phyloP scores from a whole-genome alignment of 2,888 invertebrate species.

The Acronicta alni region DNA sequence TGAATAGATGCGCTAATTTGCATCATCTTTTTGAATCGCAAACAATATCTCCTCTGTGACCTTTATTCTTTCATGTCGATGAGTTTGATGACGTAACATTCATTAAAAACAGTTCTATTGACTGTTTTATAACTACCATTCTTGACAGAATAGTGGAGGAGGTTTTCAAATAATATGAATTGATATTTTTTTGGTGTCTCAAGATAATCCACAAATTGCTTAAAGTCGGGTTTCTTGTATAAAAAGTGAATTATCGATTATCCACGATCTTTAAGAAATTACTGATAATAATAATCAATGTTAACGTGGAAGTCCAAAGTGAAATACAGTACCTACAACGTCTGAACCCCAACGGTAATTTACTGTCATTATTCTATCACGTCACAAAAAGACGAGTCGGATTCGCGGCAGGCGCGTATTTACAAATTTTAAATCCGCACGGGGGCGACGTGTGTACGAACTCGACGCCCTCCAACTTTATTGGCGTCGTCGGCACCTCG shows the following conservation, averaged over 20 bases:
- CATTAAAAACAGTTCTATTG: too few relatives aligned
- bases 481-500: slow-evolving; percentile 72
- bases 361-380: slow-evolving; percentile 78
- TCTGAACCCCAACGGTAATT: slow-evolving; percentile 65
- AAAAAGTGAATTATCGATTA: too few relatives aligned
- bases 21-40: slow-evolving; percentile 77
- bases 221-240: too few relatives aligned
- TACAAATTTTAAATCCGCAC: slow-evolving; percentile 77
- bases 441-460: slow-evolving; percentile 72
- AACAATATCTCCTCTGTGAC: slow-evolving; percentile 52
- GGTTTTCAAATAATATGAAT: too few relatives aligned
- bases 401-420: slow-evolving; percentile 71
- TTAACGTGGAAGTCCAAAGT: slow-evolving; percentile 32
- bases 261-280: too few relatives aligned
- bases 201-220: too few relatives aligned
- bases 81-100: slow-evolving; percentile 17
- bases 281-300: too few relatives aligned
- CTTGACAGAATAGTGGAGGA: too few relatives aligned
- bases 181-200: too few relatives aligned
- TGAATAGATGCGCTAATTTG: slow-evolving; percentile 88
- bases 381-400: slow-evolving; percentile 75
- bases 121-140: too few relatives aligned
- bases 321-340: slow-evolving; percentile 35
- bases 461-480: slow-evolving; percentile 76
- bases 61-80: slow-evolving; percentile 38